Evolutionary conservation across 2,113 vertebrate species (phyloP).

Genomic region (Podarcis muralis): DNA sequence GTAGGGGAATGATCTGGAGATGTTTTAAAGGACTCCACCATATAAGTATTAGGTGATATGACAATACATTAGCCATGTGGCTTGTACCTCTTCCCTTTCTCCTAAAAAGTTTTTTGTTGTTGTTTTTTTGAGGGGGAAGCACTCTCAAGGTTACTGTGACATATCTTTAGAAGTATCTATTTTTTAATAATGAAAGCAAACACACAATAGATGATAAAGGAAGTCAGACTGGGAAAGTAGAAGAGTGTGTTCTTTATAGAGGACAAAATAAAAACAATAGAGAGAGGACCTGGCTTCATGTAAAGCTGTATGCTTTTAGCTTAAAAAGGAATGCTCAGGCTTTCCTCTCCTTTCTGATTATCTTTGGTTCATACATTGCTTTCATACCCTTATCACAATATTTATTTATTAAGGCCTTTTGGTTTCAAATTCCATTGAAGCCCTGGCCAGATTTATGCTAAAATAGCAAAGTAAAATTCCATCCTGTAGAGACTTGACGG

Average conservation of each 20-base stretch:
- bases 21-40: conserved; percentile 24
- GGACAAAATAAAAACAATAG: background rate
- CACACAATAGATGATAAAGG: conserved; percentile 57
- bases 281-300: conserved; percentile 47
- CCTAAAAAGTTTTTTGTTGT: conserved; percentile 44
- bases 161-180: conserved; percentile 61
- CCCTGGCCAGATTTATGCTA: conserved; percentile 81
- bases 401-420: conserved; percentile 83
- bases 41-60: background rate
- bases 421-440: conserved; percentile 85
- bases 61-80: conserved; percentile 39
- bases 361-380: conserved; percentile 77
- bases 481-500: conserved; percentile 77
- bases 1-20: conserved; percentile 1
- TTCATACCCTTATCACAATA: conserved; percentile 86
- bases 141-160: conserved; percentile 69
- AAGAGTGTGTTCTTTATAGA: background rate
- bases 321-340: conserved; percentile 69
- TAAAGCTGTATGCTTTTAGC: conserved; percentile 66
- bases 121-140: conserved; percentile 10
- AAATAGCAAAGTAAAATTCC: conserved; percentile 86
- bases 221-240: conserved; percentile 55
- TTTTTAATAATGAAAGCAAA: conserved; percentile 5
- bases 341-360: conserved; percentile 71
- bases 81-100: conserved; percentile 41